phyloP scores from a whole-genome alignment of 2,888 invertebrate genomes.

The Xestia sexstrigata region DNA sequence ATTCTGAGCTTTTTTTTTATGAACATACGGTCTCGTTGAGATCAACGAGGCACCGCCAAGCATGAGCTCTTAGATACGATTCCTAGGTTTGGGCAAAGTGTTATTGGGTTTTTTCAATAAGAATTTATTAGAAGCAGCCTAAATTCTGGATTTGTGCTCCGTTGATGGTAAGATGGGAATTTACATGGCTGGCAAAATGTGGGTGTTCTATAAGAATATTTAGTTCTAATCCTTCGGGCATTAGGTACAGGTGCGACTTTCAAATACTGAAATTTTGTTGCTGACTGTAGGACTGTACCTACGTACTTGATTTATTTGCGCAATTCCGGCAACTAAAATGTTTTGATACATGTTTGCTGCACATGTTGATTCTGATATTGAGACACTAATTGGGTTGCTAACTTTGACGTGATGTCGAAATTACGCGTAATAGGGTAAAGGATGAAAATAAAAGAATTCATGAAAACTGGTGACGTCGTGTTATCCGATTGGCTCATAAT shows the following conservation, averaged over 20 bases:
- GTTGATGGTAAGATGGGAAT: no score
- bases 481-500: no score
- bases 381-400: slow-evolving; percentile 23
- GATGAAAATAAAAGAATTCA: not conserved
- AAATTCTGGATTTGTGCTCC: no score
- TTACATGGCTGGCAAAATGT: no score
- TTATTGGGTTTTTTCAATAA: not conserved
- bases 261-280: not conserved
- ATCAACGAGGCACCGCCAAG: not conserved
- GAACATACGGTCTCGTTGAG: no score
- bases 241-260: not conserved
- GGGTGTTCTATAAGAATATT: no score
- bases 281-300: not conserved
- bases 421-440: not conserved
- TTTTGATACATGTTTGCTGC: slow-evolving; percentile 32
- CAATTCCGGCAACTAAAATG: slow-evolving; percentile 21
- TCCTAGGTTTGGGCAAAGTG: not conserved
- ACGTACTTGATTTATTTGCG: not conserved
- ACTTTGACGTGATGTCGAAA: slow-evolving; percentile 17
- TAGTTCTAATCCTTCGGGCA: no score
- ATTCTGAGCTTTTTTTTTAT: no score
- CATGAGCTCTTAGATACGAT: not conserved
- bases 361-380: slow-evolving; percentile 26
- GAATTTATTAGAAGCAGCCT: no score
- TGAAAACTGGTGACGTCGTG: not conserved